phyloP scores from a whole-genome alignment of 2,113 vertebrate genomes.

The cattle (Bos taurus) region ARS-UCD2.0 NC_037356.1:51079001-51079500 shows the following conservation, averaged over 20 bases:
- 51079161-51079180: fast-evolving
- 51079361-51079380: background rate
- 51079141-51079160: background rate
- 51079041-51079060: fast-evolving
- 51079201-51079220: too few relatives aligned
- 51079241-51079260: background rate
- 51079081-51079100: fast-evolving
- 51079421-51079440: background rate
- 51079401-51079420: background rate
- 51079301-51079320: background rate
- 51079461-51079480: background rate
- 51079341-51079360: background rate
- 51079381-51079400: fast-evolving
- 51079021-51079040: background rate
- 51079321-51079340: fast-evolving
- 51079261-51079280: background rate
- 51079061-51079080: fast-evolving
- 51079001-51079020: fast-evolving
- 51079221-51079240: background rate
- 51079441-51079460: background rate
- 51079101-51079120: background rate
- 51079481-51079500: background rate
- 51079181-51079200: background rate
- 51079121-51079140: background rate
- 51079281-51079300: background rate